Evolutionary conservation across 2,113 vertebrate species (phyloP), one percentile per base, ranked within the genome.

Genomic region (Nycticryphes semicollaris): DNA sequence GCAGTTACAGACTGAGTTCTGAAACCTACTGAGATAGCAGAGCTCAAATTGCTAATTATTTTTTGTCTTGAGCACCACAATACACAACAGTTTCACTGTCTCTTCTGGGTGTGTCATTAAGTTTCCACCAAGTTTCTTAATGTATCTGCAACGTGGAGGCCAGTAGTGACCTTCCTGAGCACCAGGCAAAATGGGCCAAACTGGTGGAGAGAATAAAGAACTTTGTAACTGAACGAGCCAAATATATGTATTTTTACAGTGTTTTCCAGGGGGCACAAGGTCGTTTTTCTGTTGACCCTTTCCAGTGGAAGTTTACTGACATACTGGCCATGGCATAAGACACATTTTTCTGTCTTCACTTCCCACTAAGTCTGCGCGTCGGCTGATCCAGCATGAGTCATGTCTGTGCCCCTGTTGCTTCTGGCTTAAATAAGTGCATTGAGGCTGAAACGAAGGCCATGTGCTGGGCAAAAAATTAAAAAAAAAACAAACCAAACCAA

Each of bases 241-340:
- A 25, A 35, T 37, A 12, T 2, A 1, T 1, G 3, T 39, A 9
- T 7, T 45, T 28, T 1, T 51, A 24, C 54, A n/a, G 35, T 17
- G 2, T 75, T 64, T 89, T 14, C 33, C 47, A n/a, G 41, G 60
- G 14, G 25, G 12, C 8, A 20, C 5, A 35, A 33, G 10, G 50
- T 47, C 2, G 0, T 33, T 75, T 84, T 84, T 48, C 19, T 68
- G 19, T 33, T 57, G 66, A 74, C 68, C n/a, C 28, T 66, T 85
- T 62, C 35, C 39, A 27, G 20, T 33, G 64, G 17, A 30, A 7
- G 27, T 64, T 70, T 31, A 48, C 69, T 62, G 45, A 45, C 14
- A 2, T 21, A 13, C 17, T 14, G 76, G 35, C 80, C 14, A 2
- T 1, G 3, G 27, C 20, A 43, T 51, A 31, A n/a, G 63, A 25